Conservation (phyloP, 2,888 invertebrate genomes). For the Microctonus hyperodae region DNA sequence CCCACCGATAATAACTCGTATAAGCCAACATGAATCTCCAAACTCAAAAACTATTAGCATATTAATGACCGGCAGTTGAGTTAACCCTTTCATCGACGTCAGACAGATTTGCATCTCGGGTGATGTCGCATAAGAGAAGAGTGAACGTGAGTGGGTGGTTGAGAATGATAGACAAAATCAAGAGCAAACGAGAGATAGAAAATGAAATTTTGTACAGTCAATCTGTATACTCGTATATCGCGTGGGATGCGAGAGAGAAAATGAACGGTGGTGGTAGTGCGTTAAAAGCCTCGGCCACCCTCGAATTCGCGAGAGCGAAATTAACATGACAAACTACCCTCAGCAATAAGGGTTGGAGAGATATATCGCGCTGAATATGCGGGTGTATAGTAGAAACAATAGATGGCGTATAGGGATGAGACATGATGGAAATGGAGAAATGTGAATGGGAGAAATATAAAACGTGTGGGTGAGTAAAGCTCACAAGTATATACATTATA, state of each 20-base stretch:
- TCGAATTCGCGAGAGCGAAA: conserved; percentile 59
- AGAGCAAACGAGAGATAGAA: conserved; percentile 17
- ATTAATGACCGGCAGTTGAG: conserved; percentile 63
- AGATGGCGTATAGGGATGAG: conserved; percentile 45
- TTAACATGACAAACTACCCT: conserved; percentile 64
- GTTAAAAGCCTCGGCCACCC: conserved; percentile 61
- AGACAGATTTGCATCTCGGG: conserved; percentile 61
- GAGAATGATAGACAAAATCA: conserved; percentile 21
- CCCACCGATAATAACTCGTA: conserved; percentile 61
- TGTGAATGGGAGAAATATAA: conserved; percentile 34
- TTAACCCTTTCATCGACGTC: conserved; percentile 64
- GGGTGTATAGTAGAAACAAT: conserved; percentile 62
- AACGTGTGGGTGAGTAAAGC: conserved; percentile 33
- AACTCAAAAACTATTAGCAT: conserved; percentile 64
- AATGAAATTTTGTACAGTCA: no score
- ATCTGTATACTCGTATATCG: neutral
- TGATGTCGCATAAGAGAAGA: conserved; percentile 33
- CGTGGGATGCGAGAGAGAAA: conserved; percentile 16
- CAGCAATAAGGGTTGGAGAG: conserved; percentile 62
- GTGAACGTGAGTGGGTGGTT: conserved; percentile 26
- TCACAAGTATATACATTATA: neutral
- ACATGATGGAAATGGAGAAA: neutral
- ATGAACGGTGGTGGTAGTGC: conserved; percentile 59
- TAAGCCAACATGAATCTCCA: conserved; percentile 59
- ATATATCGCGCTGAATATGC: conserved; percentile 61